phyloP scores from a whole-genome alignment of 2,888 invertebrate genomes.

The Junonia oenone region DNA sequence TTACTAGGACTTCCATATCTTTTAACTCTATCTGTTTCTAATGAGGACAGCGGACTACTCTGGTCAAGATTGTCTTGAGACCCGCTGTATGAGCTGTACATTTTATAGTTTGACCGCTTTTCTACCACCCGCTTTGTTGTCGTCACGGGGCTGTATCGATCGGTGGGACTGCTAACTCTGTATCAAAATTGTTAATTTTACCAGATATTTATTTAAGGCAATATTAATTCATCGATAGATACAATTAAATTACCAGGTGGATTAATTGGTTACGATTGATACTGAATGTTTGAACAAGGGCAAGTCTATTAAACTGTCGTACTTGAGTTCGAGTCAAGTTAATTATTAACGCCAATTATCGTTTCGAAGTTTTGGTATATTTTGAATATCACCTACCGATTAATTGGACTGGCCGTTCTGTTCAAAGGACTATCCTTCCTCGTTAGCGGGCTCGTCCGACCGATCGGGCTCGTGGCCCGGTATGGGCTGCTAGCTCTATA shows the following conservation, averaged over 20 bases:
- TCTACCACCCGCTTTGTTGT: conserved; percentile 67
- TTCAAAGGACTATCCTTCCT: conserved; percentile 74
- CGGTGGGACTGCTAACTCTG: conserved; percentile 66
- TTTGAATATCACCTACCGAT: conserved; percentile 51
- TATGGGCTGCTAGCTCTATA: conserved; percentile 60
- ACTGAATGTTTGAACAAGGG: not conserved
- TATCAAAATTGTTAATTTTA: not conserved
- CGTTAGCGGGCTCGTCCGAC: conserved; percentile 76
- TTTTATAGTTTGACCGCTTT: conserved; percentile 69
- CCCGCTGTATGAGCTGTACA: conserved; percentile 67
- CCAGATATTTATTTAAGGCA: not conserved
- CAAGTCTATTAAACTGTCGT: not conserved
- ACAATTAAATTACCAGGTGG: not conserved
- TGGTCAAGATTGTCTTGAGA: conserved; percentile 70
- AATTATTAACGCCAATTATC: conserved; percentile 11
- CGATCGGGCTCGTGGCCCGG: conserved; percentile 68
- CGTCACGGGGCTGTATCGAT: conserved; percentile 67
- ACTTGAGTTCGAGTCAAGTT: not conserved
- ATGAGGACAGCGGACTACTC: conserved; percentile 59
- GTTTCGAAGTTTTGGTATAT: conserved; percentile 15
- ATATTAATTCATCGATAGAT: not conserved
- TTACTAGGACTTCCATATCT: conserved; percentile 70
- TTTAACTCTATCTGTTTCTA: conserved; percentile 57
- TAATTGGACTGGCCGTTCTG: conserved; percentile 77
- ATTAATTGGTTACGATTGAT: not conserved